Evolutionary conservation across 1,140 invertebrate genomes (phyloP).

Genomic region (Conus ventricosus): DNA sequence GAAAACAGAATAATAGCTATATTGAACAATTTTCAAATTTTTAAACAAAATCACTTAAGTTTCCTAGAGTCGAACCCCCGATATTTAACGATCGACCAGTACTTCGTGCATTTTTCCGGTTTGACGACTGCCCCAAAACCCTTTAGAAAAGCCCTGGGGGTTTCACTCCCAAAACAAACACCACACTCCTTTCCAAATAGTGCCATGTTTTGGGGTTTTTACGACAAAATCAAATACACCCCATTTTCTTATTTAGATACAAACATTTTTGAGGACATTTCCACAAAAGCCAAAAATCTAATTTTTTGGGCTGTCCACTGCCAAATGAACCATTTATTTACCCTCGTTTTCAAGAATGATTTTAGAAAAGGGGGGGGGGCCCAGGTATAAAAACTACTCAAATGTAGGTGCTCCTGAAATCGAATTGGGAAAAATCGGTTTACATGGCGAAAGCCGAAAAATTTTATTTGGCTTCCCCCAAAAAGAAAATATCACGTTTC

Average conservation of each 20-base stretch:
- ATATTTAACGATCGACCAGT: too few species aligned
- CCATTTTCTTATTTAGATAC: too few species aligned
- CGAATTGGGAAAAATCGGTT: conserved; percentile 86
- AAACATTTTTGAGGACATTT: not conserved
- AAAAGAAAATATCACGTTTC: conserved; percentile 38
- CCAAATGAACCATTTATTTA: too few species aligned
- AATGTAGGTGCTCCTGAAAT: conserved; percentile 98
- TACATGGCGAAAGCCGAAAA: conserved; percentile 61
- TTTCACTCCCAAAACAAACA: not conserved
- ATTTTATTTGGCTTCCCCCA: conserved; percentile 31
- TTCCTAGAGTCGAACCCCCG: too few species aligned
- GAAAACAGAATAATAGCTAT: too few species aligned
- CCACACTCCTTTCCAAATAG: not conserved
- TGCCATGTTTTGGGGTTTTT: too few species aligned
- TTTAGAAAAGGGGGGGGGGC: conserved; percentile 13
- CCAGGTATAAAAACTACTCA: conserved; percentile 76
- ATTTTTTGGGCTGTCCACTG: not conserved
- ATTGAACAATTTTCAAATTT: too few species aligned
- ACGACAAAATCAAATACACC: too few species aligned
- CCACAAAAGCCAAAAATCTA: not conserved
- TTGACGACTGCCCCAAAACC: not conserved
- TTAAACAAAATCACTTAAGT: too few species aligned
- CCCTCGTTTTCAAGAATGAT: not conserved
- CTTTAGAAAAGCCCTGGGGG: too few species aligned
- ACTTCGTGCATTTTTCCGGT: not conserved